Evolutionary conservation across 2,888 invertebrate species (phyloP).

Genomic region (Meloe dianella): DNA sequence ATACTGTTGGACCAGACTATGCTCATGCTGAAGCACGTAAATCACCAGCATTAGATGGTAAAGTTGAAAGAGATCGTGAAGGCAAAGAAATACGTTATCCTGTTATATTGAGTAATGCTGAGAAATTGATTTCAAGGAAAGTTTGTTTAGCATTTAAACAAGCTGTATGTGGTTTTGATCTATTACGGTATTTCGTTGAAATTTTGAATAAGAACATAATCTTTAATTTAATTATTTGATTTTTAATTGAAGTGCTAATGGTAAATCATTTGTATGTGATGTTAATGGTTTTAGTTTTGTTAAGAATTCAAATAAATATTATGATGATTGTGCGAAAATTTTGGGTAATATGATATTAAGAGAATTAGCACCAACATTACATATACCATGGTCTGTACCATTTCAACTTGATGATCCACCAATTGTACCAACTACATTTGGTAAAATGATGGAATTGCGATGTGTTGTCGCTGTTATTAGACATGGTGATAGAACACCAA

Average conservation of each 20-base stretch:
- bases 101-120: slow-evolving; percentile 94
- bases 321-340: slow-evolving; percentile 99
- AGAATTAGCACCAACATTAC: slow-evolving; percentile 91
- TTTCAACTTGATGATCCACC: slow-evolving; percentile 98
- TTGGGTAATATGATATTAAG: slow-evolving; percentile 96
- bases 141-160: slow-evolving; percentile 97
- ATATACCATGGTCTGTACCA: slow-evolving; percentile 97
- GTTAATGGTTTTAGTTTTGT: slow-evolving; percentile 99
- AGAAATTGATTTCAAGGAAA: slow-evolving; percentile 97
- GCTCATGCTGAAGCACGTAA: slow-evolving; percentile 99
- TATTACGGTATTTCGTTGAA: slow-evolving; percentile 69
- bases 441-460: slow-evolving; percentile 91
- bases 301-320: slow-evolving; percentile 99
- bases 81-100: slow-evolving; percentile 99
- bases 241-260: slow-evolving; percentile 79
- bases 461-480: slow-evolving; percentile 98
- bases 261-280: slow-evolving; percentile 98
- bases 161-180: slow-evolving; percentile 99
- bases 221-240: slow-evolving; percentile 13
- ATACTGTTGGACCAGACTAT: slow-evolving; percentile 99
- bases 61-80: slow-evolving; percentile 96
- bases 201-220: not conserved
- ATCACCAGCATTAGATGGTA: slow-evolving; percentile 97
- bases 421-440: slow-evolving; percentile 97
- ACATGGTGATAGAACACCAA: slow-evolving; percentile 98